Evolutionary conservation across 2,113 vertebrate genomes (phyloP), one percentile per base, ranked within the genome.

Genomic region (Suricata suricatta): DNA sequence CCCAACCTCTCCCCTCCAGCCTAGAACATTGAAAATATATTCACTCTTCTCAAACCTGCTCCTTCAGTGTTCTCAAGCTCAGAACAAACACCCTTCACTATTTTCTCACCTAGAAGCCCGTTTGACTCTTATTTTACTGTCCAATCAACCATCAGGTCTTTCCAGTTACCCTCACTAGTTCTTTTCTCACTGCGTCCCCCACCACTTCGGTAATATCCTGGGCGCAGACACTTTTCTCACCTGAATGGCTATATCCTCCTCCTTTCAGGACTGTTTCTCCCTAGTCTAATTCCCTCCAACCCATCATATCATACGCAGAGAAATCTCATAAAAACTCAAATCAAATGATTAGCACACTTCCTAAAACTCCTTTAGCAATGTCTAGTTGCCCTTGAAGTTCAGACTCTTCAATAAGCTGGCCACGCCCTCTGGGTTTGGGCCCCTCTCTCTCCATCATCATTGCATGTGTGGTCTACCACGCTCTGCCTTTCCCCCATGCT

Each of bases 401-500:
- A 21, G 57, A 54, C 57, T 38, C 38, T 17, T 76, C 8, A 7
- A 0, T 23, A 44, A 35, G 54, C 60, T 52, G 57, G 1, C 21
- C 29, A 2, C 3, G 7, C 10, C 11, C 64, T 81, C 84, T 11
- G 0, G 57, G 38, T 23, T 33, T 33, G 47, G n/a, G 7, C 8
- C 7, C 38, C 33, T 72, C n/a, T 64, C 31, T 38, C 29, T 25
- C 25, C 17, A 60, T 19, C 15, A 2, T 29, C 38, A 9, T 21
- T 12, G 4, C 4, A 3, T 0, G 2, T 35, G 64, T 41, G 15
- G 7, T 19, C 29, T 27, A 0, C 3, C 31, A 47, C 3, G 29
- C 27, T 41, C 10, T 3, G 1, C 52, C 27, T 7, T 17, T 66
- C 41, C 74, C 76, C 50, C 13, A 0, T 19, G 25, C 31, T 17